Percentiles rank a stretch among this genome's conserved stretches.
Conservation (phyloP, 2,113 vertebrate genomes). For the Pyrgilauda ruficollis region DNA sequence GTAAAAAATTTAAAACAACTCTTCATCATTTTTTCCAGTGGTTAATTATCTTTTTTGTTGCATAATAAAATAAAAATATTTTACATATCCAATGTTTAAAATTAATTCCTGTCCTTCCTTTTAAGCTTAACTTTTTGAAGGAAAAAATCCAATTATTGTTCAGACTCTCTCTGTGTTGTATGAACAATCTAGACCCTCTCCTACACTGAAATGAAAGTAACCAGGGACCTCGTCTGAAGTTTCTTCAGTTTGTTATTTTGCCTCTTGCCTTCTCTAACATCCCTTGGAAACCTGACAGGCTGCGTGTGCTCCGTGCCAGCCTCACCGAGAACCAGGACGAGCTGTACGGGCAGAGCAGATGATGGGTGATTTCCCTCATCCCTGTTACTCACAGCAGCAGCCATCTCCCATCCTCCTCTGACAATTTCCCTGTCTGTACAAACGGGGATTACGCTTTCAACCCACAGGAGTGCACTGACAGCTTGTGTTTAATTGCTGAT, state of each 20-base stretch:
- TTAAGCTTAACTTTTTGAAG: fast-evolving
- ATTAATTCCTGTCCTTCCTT: not conserved
- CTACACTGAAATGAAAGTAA: not conserved
- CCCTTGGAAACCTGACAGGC: not conserved
- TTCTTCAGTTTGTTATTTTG: not conserved
- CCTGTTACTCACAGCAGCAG: not conserved
- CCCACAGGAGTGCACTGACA: not conserved
- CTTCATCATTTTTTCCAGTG: not conserved
- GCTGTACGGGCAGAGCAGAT: not conserved
- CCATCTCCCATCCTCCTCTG: not conserved
- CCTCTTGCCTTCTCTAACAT: fast-evolving
- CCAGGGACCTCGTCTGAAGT: not conserved
- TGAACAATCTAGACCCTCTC: not conserved
- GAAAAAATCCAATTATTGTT: not conserved
- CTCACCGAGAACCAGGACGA: not conserved
- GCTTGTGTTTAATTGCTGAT: constrained; percentile 40
- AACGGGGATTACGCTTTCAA: not conserved
- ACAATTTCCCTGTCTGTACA: not conserved
- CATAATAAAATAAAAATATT: not conserved
- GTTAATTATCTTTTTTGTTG: not conserved
- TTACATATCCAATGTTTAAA: not conserved
- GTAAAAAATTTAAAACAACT: not conserved
- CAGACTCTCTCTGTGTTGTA: not conserved
- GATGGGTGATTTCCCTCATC: constrained; percentile 6
- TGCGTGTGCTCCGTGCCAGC: not conserved